Base-by-base conservation (phyloP, 2,888 invertebrate genomes). In the Pachycephus smyrnensis region DNA sequence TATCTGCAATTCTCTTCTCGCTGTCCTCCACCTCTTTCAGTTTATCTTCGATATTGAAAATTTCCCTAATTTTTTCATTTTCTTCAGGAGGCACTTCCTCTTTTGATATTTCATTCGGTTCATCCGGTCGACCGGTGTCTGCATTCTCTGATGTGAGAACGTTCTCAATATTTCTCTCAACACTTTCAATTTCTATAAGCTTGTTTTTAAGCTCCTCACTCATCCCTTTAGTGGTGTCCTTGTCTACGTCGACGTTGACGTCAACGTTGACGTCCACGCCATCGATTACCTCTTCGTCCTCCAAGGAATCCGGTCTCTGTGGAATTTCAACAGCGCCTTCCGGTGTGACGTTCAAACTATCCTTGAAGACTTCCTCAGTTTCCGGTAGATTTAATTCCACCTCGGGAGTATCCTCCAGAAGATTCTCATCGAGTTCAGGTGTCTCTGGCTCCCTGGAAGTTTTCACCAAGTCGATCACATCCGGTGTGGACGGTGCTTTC, bases 291-390 rank as follows among this genome's bases (percentile, higher is more conserved):
- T 32, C 79, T 32, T 76, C 76, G 3, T 78, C 80, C 31, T 89
- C 88, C 23, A 87, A 80, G 0, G 89, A 89, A 78, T 89, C 89
- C 1, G 87, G 84, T 69, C 87, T 84, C 69, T 79, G 85, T 0
- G 84, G 81, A 30, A 77, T 71, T 12, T 77, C 35, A 32, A 87
- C 84, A 0, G 73, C 12, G 3, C 78, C 80, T 30, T 89, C 88
- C 9, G 89, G 88, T 3, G 89, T 87, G 0, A 87, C 88, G 73
- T 90, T 89, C 92, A 81, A 92, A 92, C 92, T 94, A 92, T 87
- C 94, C 88, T 86, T 93, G 91, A 93, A 94, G 90, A 81, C 82
- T 73, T 87, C 84, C 31, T 30, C 55, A 73, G 68, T 33, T 15
- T 73, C 73, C n/a, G 80, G 77, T 30, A 78, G 31, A 71, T 76